Conservation (phyloP, 2,113 vertebrate genomes). For the Cynoglossus semilaevis region DNA sequence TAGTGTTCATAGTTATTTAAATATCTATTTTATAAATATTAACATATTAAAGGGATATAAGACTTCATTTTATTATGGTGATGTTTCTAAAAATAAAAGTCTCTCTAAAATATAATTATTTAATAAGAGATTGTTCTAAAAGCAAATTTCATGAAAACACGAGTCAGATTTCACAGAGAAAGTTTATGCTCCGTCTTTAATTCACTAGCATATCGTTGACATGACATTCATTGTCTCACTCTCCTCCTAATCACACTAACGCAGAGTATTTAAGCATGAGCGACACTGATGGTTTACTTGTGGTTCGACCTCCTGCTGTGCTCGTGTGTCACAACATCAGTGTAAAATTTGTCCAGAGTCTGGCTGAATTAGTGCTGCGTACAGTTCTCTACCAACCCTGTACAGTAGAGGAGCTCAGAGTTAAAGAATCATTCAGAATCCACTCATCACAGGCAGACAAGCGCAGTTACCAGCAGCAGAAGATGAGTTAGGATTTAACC, state of each 20-base stretch:
- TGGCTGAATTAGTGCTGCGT: constrained; percentile 23
- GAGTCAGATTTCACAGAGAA: constrained; percentile 7
- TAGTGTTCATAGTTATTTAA: too few relatives aligned
- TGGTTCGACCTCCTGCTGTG: constrained; percentile 29
- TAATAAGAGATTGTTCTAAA: too few relatives aligned
- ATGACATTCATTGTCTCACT: constrained; percentile 16
- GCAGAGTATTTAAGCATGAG: constrained; percentile 32
- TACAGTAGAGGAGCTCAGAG: constrained; percentile 32
- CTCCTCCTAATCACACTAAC: constrained; percentile 44
- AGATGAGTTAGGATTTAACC: constrained; percentile 36
- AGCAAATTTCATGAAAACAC: too few relatives aligned
- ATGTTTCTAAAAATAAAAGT: too few relatives aligned
- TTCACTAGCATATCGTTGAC: background rate
- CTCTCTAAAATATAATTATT: too few relatives aligned
- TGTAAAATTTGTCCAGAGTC: constrained; percentile 32
- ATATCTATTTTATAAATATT: too few relatives aligned
- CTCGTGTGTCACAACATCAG: constrained; percentile 49
- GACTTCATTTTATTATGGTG: too few relatives aligned
- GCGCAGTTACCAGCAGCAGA: constrained; percentile 40
- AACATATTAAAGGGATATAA: too few relatives aligned
- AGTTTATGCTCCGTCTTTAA: background rate
- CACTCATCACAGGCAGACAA: constrained; percentile 43
- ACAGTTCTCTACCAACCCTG: background rate
- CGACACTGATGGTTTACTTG: constrained; percentile 22
- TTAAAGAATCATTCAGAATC: constrained; percentile 35